phyloP scores from a whole-genome alignment of 2,113 vertebrate genomes.

The Bufo bufo region DNA sequence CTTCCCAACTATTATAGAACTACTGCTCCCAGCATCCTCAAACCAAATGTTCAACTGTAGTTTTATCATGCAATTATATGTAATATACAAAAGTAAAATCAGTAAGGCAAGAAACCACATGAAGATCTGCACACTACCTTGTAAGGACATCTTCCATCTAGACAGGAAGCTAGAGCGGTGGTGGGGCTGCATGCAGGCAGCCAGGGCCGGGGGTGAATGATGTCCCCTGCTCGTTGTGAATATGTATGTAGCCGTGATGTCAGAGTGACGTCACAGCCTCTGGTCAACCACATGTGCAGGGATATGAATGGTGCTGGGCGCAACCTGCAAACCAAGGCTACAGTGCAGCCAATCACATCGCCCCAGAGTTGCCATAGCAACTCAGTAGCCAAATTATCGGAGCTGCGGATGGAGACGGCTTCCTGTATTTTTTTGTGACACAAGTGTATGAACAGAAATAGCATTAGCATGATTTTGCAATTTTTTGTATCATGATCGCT shows the following conservation, averaged over 20 bases:
- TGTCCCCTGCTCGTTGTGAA: not conserved
- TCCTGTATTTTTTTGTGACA: not conserved
- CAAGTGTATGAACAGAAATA: not conserved
- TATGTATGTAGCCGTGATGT: not conserved
- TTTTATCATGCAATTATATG: not conserved
- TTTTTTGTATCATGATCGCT: no score
- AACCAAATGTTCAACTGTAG: no score
- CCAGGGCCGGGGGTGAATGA: not conserved
- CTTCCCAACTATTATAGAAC: not conserved
- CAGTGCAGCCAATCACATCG: conserved; percentile 1
- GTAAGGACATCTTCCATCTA: conserved; percentile 63
- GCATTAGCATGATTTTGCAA: not conserved
- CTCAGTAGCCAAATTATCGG: conserved; percentile 34
- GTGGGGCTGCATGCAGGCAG: not conserved
- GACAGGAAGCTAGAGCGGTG: not conserved
- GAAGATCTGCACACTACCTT: conserved; percentile 63
- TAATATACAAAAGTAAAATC: not conserved
- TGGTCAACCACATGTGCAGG: not conserved
- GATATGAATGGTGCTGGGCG: not conserved
- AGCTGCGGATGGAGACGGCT: conserved; percentile 5
- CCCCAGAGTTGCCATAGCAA: conserved; percentile 56
- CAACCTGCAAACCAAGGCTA: conserved; percentile 45
- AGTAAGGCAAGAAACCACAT: not conserved
- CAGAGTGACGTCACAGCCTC: conserved; percentile 26
- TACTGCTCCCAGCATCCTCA: not conserved